A percentile compares a stretch with the other conserved stretches of the same genome.
Conservation (phyloP, 2,888 invertebrate genomes). For the Ferdinandea cuprea region DNA sequence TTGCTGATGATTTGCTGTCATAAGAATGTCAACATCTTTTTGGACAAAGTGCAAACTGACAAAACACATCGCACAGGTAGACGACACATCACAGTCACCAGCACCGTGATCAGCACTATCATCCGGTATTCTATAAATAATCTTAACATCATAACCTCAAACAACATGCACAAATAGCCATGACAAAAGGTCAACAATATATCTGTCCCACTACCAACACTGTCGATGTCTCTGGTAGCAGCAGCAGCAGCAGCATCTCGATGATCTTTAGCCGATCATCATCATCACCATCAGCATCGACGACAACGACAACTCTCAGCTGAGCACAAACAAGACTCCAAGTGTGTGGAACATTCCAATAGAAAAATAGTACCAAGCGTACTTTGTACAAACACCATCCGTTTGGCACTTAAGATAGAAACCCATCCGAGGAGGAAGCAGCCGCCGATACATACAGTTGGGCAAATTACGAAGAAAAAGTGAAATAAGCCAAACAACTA, state of each 20-base stretch:
- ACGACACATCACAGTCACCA: not conserved
- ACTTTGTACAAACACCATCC: conserved; percentile 70
- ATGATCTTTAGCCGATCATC: conserved; percentile 57
- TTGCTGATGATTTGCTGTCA: conserved; percentile 56
- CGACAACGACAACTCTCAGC: conserved; percentile 31
- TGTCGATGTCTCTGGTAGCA: conserved; percentile 11
- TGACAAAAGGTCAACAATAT: conserved; percentile 75
- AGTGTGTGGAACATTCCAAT: conserved; percentile 66
- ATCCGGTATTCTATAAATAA: conserved; percentile 74
- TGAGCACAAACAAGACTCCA: conserved; percentile 58
- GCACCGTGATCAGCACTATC: conserved; percentile 34
- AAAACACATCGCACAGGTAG: conserved; percentile 25
- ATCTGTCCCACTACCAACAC: conserved; percentile 40
- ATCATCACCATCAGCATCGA: conserved; percentile 12
- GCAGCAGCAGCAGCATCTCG: conserved; percentile 50
- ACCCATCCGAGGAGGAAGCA: conserved; percentile 47
- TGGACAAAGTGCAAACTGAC: conserved; percentile 34
- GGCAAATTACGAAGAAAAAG: conserved; percentile 70
- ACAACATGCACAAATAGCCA: conserved; percentile 74
- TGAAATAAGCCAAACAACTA: conserved; percentile 58
- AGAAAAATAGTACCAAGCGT: conserved; percentile 47
- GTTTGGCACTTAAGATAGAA: conserved; percentile 72
- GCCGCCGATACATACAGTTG: conserved; percentile 3
- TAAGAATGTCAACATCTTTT: conserved; percentile 64
- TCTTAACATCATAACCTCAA: conserved; percentile 75